Conservation (phyloP, 35 echinoderm and acorn worm genomes). For the Holothuria glaberrima region DNA sequence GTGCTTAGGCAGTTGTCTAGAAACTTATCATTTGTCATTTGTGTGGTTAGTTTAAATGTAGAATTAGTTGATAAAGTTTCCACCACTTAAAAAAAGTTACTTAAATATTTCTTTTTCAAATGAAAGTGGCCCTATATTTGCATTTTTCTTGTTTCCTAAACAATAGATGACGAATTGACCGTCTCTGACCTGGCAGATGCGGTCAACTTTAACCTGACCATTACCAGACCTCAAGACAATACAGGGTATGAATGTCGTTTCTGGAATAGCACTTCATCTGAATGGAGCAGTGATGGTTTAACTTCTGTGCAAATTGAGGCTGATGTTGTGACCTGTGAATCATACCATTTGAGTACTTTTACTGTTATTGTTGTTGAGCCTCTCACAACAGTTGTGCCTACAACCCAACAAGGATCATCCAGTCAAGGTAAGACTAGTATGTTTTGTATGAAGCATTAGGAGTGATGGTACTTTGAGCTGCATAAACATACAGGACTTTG, state of each 20-base stretch:
- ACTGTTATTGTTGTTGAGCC: slow-evolving; percentile 32
- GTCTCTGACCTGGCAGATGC: slow-evolving; percentile 60
- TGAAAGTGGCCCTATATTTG: too few species aligned
- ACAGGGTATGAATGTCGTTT: slow-evolving; percentile 70
- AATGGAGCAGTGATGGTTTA: slow-evolving; percentile 73
- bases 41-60: too few species aligned
- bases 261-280: slow-evolving; percentile 58
- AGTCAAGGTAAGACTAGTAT: background rate
- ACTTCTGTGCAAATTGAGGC: slow-evolving; percentile 25
- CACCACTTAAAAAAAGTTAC: too few species aligned
- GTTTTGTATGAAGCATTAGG: too few species aligned
- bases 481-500: too few species aligned
- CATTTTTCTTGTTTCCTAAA: too few species aligned
- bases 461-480: too few species aligned
- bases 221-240: slow-evolving; percentile 48
- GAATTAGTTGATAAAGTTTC: too few species aligned
- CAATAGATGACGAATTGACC: slow-evolving; percentile 60
- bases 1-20: too few species aligned
- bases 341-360: slow-evolving; percentile 69
- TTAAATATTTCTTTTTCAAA: too few species aligned
- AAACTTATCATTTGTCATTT: too few species aligned
- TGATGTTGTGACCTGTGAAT: slow-evolving; percentile 45
- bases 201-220: slow-evolving; percentile 57
- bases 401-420: background rate
- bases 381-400: background rate